These are phyloP conservation scores for Cherax destructor DNA, from an alignment of 1,140 invertebrate species.

Conservation along the genomic window DNA sequence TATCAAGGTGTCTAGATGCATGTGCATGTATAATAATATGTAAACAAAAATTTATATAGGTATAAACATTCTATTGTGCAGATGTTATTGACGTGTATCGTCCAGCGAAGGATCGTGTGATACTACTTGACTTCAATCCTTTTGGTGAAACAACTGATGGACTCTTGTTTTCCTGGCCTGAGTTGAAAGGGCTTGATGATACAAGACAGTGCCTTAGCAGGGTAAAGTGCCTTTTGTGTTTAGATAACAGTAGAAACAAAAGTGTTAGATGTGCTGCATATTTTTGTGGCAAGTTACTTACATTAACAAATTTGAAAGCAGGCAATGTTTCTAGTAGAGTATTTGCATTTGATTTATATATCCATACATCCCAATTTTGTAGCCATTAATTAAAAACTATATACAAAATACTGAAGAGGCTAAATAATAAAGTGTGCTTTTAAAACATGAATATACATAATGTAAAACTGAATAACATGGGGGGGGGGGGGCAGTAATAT, in stretches of 20 bases:
- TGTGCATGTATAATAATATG: neutral
- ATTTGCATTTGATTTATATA: too few species aligned
- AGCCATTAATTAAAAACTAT: too few species aligned
- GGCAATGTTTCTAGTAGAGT: too few species aligned
- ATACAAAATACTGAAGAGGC: too few species aligned
- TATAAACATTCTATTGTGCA: neutral
- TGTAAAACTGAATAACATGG: too few species aligned
- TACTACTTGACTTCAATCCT: constrained; percentile 48
- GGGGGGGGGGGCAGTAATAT: too few species aligned
- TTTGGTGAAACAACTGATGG: constrained; percentile 56
- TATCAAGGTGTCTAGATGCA: neutral
- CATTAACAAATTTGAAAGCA: too few species aligned
- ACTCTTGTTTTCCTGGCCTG: constrained; percentile 42
- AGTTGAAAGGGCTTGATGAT: constrained; percentile 15
- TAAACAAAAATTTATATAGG: neutral
- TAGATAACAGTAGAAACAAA: neutral
- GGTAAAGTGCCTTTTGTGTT: neutral
- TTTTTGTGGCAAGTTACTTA: too few species aligned
- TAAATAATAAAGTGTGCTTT: too few species aligned
- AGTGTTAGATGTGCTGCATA: too few species aligned
- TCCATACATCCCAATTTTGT: too few species aligned
- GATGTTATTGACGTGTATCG: constrained; percentile 56
- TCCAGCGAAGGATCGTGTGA: constrained; percentile 44
- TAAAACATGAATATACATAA: too few species aligned
- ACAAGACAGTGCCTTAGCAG: constrained; percentile 19